Base-by-base conservation (phyloP, 2,797 vertebrate genomes). In the Sebastiscus albofasciatus region DNA sequence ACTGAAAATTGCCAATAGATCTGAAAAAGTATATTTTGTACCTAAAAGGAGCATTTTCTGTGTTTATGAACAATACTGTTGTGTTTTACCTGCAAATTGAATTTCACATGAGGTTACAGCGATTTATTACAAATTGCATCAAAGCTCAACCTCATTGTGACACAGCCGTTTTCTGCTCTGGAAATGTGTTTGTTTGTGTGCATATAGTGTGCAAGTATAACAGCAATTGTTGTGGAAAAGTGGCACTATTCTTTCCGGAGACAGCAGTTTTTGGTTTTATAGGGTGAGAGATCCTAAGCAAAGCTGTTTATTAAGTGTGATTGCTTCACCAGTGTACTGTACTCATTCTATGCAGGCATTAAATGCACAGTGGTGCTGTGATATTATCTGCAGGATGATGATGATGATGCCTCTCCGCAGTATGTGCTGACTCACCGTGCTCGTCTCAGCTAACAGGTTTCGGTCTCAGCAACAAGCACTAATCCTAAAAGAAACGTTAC, bases 81-180 rank as follows among this genome's bases (percentile, higher is more conserved):
- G 31, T 39, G 46, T 52, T 72, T 13, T 26, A 78, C 68, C 39
- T 42, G 75, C 26, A 68, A 67, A 49, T 13, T 27, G 55, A 54
- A 72, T 80, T 72, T 84, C 67, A 64, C 67, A 55, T 1, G 62
- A 79, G 72, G 39, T 55, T 67, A 52, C 52, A 69, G 52, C 58
- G 66, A 75, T 81, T 83, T 56, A 77, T 79, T 83, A 68, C 31
- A 39, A 79, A 68, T 39, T 69, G 58, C 42, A 26, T 27, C 59
- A 69, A 13, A 13, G 27, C 67, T 62, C 26, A 24, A 6, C 10
- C 33, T 24, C 46, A 6, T 26, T 1, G 3, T 18, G 36, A 67
- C 61, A 18, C 39, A 36, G 4, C 34, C n/a, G 2, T 39, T 55
- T 54, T 52, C 31, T 74, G 56, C 58, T 52, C 56, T 26, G 62